Percentiles rank a stretch among this genome's conserved stretches.
Evolutionary conservation across 2,888 invertebrate genomes (phyloP).

Genomic region (Agonopterix heracliana): DNA sequence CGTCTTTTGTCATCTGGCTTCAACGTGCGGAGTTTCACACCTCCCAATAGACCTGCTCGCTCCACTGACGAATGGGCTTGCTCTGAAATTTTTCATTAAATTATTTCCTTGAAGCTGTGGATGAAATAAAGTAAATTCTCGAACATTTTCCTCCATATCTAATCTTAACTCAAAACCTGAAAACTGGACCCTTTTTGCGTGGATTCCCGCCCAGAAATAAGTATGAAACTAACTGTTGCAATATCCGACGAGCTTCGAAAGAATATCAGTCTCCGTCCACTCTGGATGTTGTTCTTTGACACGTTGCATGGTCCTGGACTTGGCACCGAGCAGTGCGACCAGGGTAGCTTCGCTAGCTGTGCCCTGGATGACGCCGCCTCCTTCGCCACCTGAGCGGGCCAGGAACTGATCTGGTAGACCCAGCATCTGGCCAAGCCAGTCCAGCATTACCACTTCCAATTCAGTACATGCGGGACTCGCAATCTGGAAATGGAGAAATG

Average conservation of each 20-base stretch:
- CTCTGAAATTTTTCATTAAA: conserved; percentile 56
- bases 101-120: no score
- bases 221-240: conserved; percentile 81
- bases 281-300: conserved; percentile 84
- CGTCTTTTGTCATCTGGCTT: conserved; percentile 82
- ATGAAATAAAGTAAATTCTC: no score
- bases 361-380: conserved; percentile 93
- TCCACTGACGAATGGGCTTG: conserved; percentile 97
- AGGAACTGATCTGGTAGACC: conserved; percentile 90
- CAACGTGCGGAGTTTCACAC: conserved; percentile 86
- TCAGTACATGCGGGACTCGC: conserved; percentile 97
- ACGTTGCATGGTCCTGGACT: conserved; percentile 81
- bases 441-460: conserved; percentile 94
- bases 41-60: conserved; percentile 91
- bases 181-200: no score
- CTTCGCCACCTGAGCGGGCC: conserved; percentile 88
- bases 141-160: no score
- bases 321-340: conserved; percentile 93
- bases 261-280: conserved; percentile 82
- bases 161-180: no score
- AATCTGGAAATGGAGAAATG: conserved; percentile 74
- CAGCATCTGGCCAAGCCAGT: conserved; percentile 97
- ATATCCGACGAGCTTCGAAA: conserved; percentile 90
- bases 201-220: no score
- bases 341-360: conserved; percentile 97